phyloP scores from a whole-genome alignment of 2,797 vertebrate genomes.

The Calcarius lapponicus region DNA sequence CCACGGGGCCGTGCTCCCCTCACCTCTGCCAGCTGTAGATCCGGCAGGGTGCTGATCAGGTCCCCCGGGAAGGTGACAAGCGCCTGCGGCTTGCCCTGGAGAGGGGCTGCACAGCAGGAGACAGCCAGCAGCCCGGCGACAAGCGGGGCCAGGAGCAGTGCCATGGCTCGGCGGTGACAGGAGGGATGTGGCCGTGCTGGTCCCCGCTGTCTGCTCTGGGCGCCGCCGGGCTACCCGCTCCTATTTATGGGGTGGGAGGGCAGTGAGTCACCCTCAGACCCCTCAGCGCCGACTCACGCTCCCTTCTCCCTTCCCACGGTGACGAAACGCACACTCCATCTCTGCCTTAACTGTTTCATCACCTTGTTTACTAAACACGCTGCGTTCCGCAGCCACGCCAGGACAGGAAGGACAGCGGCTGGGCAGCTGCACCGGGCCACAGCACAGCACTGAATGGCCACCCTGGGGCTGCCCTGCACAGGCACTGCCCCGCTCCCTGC shows the following conservation, averaged over 20 bases:
- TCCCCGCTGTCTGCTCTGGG: background rate
- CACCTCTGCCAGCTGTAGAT: constrained; percentile 86
- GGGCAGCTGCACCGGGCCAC: background rate
- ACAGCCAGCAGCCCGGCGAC: constrained; percentile 76
- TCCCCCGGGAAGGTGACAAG: constrained; percentile 88
- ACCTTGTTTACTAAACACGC: constrained; percentile 64
- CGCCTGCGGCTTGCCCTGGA: constrained; percentile 58
- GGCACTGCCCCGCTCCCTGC: background rate
- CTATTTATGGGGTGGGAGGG: constrained; percentile 57
- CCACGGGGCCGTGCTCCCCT: constrained; percentile 11
- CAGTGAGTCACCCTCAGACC: constrained; percentile 68
- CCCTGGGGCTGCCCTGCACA: background rate
- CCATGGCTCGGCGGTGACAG: constrained; percentile 19
- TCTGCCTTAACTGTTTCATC: constrained; percentile 63
- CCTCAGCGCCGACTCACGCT: constrained; percentile 30
- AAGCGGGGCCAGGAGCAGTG: constrained; percentile 63
- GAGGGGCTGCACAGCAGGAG: constrained; percentile 69
- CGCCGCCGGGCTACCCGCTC: background rate
- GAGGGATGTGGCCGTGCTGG: background rate
- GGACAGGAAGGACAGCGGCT: background rate
- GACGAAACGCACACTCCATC: constrained; percentile 41
- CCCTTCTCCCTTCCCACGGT: constrained; percentile 56
- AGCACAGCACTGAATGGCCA: background rate
- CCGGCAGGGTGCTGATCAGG: constrained; percentile 75
- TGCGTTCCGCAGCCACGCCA: fast-evolving